A percentile compares a stretch with the other conserved stretches of the same genome.
These are phyloP conservation scores for Petrosia ficiformis DNA, from an alignment of 37 sponge, comb jelly and placozoan genomes.

Conservation along the genomic window DNA sequence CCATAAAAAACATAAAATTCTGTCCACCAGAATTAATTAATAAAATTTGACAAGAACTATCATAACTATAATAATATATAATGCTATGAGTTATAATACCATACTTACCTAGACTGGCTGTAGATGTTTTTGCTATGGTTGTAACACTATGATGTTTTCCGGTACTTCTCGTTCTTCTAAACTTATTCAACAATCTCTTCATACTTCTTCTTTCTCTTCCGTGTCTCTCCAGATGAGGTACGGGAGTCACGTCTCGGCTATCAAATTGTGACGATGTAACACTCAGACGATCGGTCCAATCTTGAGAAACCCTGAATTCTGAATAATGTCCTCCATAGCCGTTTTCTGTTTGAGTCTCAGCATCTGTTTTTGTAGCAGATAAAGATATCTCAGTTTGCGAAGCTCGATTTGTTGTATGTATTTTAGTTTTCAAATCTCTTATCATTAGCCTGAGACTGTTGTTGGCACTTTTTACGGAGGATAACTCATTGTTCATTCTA, in stretches of 20 bases:
- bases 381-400: constrained; percentile 16
- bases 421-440: constrained; percentile 17
- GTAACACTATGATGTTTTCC: neutral
- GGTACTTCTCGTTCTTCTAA: neutral
- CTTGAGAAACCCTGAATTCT: neutral
- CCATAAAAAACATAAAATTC: no score
- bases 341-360: neutral
- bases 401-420: constrained; percentile 13
- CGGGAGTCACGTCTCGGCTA: neutral
- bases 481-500: constrained; percentile 41
- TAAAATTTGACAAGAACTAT: no score
- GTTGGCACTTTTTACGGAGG: constrained; percentile 62
- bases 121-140: neutral
- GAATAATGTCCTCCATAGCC: neutral
- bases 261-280: neutral
- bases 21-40: no score
- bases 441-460: constrained; percentile 46
- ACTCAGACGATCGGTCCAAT: neutral
- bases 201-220: neutral
- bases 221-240: neutral
- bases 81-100: no score
- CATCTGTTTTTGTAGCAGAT: neutral
- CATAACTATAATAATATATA: no score
- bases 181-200: neutral
- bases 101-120: neutral